These are phyloP conservation scores for Hylia prasina DNA, from an alignment of 2,113 vertebrate genomes.

Conservation along the genomic window DNA sequence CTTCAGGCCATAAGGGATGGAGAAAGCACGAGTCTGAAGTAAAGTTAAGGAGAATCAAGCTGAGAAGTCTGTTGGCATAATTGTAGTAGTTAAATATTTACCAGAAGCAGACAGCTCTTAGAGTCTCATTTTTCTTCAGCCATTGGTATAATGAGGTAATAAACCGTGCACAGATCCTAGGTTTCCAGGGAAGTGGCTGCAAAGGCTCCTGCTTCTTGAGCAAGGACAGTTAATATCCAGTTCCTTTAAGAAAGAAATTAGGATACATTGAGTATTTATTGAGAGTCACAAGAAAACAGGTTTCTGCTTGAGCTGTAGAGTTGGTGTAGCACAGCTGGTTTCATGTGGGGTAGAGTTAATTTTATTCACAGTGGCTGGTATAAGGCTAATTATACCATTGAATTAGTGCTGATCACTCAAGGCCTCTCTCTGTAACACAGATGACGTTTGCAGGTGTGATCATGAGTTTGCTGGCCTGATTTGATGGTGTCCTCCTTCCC, in stretches of 20 bases:
- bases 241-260: not conserved
- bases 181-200: not conserved
- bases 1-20: not conserved
- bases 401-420: not conserved
- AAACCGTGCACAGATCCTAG: not conserved
- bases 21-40: not conserved
- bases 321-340: not conserved
- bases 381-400: not conserved
- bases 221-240: not conserved
- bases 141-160: not conserved
- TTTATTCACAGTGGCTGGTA: not conserved
- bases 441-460: not conserved
- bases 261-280: not conserved
- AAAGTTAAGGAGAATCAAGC: not conserved
- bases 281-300: not conserved
- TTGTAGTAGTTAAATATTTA: slow-evolving; percentile 18
- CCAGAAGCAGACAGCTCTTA: not conserved
- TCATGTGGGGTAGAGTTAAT: not conserved
- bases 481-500: not conserved
- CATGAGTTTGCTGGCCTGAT: not conserved
- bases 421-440: not conserved
- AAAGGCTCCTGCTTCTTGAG: not conserved
- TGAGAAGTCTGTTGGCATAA: not conserved
- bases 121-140: not conserved
- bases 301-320: not conserved